Percentiles rank a stretch among this genome's conserved stretches.
phyloP scores from a whole-genome alignment of 1,140 invertebrate genomes.

The Drosophila seguyi region DNA sequence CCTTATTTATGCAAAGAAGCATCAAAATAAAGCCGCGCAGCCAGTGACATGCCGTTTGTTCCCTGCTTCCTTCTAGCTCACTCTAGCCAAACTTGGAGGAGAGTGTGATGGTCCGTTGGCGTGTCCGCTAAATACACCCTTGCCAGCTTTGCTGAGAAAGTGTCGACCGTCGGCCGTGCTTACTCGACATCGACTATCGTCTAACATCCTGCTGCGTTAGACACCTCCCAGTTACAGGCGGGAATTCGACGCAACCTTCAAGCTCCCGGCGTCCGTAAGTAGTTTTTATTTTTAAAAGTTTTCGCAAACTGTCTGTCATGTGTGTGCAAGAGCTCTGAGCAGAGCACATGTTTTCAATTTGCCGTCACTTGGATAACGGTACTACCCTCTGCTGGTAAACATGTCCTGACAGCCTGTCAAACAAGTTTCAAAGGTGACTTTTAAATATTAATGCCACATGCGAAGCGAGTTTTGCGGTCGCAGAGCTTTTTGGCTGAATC shows the following conservation, averaged over 20 bases:
- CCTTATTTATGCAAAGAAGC: constrained; percentile 74
- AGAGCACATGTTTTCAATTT: constrained; percentile 72
- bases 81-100: background rate
- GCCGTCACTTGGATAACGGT: constrained; percentile 62
- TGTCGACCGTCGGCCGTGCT: background rate
- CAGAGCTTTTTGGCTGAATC: constrained; percentile 13
- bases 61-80: no score
- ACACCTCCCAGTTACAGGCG: constrained; percentile 1
- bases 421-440: constrained; percentile 77
- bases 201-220: background rate
- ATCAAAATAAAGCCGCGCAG: constrained; percentile 38
- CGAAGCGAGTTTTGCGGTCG: constrained; percentile 53
- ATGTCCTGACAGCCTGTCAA: constrained; percentile 77
- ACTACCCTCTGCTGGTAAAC: constrained; percentile 67
- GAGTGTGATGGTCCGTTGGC: background rate
- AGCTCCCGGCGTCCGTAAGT: constrained; percentile 17
- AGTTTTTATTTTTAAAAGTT: constrained; percentile 51
- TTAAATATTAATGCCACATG: constrained; percentile 77
- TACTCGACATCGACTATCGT: constrained; percentile 17
- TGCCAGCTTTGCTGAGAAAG: background rate
- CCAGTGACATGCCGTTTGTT: constrained; percentile 21
- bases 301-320: constrained; percentile 54
- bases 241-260: constrained; percentile 36
- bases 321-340: constrained; percentile 20
- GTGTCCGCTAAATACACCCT: background rate